phyloP scores from a whole-genome alignment of 1,140 invertebrate genomes.

The Triops cancriformis region DNA sequence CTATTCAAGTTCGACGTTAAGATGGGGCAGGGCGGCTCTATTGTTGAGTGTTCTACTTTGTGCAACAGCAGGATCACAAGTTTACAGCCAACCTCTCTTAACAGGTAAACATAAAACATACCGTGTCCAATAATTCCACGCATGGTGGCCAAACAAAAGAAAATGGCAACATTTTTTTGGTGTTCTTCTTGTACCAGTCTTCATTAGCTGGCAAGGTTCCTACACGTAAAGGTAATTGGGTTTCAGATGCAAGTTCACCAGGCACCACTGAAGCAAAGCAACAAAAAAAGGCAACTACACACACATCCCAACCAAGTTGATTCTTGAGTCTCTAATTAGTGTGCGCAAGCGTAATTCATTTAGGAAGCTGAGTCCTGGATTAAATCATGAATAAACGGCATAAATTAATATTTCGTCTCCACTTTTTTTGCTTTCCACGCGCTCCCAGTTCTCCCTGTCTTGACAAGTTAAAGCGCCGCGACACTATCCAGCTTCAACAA shows the following conservation, averaged over 20 bases:
- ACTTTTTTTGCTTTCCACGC: neutral
- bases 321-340: neutral
- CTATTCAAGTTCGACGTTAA: conserved; percentile 6
- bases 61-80: neutral
- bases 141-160: neutral
- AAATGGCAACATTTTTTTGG: neutral
- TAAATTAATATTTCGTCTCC: neutral
- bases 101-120: neutral
- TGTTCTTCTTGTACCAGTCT: neutral
- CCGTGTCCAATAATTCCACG: neutral
- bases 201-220: neutral
- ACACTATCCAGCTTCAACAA: neutral
- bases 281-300: neutral
- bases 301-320: neutral
- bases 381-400: neutral
- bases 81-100: neutral
- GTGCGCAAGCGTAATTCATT: neutral
- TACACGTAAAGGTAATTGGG: neutral
- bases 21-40: neutral
- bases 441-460: neutral
- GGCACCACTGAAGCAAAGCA: neutral
- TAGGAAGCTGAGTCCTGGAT: neutral
- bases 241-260: neutral
- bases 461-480: neutral
- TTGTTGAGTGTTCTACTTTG: conserved; percentile 6